Base-by-base conservation (phyloP, 2,888 invertebrate species). In the Microchrysa polita region DNA sequence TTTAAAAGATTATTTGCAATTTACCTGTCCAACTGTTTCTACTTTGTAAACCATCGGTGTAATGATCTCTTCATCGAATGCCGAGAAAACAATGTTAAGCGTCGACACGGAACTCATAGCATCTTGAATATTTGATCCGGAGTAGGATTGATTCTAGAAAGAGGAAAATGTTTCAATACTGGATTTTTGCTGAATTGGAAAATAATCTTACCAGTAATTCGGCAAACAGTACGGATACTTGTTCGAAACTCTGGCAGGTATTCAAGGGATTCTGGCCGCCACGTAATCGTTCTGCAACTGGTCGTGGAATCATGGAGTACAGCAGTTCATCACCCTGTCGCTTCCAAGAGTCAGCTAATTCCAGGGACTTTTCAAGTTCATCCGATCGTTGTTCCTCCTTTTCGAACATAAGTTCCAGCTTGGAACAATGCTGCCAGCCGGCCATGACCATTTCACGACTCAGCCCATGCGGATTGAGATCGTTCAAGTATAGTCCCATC, bases 301-400 rank as follows among this genome's bases (percentile, higher is more conserved):
- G 90, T 79, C 91, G 90, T 0, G 96, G 96, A 80, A 96, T 94
- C 96, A 96, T 96, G 0, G 96, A 95, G 81, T 96, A 96, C 0
- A 96, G 86, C 4, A 96, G 86, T 77, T 93, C 93, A 80, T 96
- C 95, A 0, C 95, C 93, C 77, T 92, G 90, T 74, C 91, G 89
- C 82, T 95, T 94, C 94, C 95, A 95, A 42, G 92, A 90, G 81
- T 95, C 95, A 16, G 93, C 86, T 20, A 94, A 86, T 71, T 90
- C 87, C 79, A 94, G 88, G 48, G 92, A 94, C 78, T 91, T 90
- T 80, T 94, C 93, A 75, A 96, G 85, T 74, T 94, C 92, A 72
- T 89, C 88, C 48, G 93, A 92, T 74, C 94, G 88, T 79, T 90
- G 90, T 80, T 94, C 95, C 0, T 93, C 94, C 74, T 91, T 90